Evolutionary conservation across 2,888 invertebrate genomes (phyloP).

Genomic region (Torymus texanus): DNA sequence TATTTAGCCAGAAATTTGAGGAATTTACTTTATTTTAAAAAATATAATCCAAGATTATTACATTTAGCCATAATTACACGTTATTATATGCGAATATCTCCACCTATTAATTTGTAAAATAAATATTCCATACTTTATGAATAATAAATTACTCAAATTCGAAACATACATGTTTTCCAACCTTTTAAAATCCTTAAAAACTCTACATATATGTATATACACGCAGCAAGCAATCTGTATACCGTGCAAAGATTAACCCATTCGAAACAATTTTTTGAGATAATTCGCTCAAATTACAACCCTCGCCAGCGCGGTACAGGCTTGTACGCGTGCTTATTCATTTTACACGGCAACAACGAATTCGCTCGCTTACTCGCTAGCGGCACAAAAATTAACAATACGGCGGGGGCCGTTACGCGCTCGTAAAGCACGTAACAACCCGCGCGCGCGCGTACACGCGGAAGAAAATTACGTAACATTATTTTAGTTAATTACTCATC

Average conservation of each 20-base stretch:
- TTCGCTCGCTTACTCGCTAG: conserved; percentile 14
- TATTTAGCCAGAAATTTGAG: too few species aligned
- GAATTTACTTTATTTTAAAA: too few species aligned
- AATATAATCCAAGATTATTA: too few species aligned
- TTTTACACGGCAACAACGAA: conserved; percentile 39
- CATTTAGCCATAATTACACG: too few species aligned
- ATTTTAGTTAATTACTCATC: conserved; percentile 26
- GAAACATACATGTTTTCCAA: too few species aligned
- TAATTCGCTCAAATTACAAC: conserved; percentile 38
- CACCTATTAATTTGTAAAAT: too few species aligned
- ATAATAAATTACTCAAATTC: too few species aligned
- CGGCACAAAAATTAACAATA: conserved; percentile 43
- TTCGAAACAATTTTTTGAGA: conserved; percentile 40
- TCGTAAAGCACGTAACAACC: conserved; percentile 25
- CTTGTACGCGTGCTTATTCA: conserved; percentile 4
- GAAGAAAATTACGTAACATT: conserved; percentile 45
- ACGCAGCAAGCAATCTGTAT: conserved; percentile 5
- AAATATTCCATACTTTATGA: too few species aligned
- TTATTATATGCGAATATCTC: too few species aligned
- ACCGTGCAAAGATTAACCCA: conserved; percentile 31
- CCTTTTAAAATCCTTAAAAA: too few species aligned
- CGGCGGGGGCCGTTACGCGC: conserved; percentile 28
- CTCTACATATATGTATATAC: neutral
- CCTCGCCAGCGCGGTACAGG: neutral
- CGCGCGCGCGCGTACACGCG: neutral